Evolutionary conservation across 2,888 invertebrate genomes (phyloP).

Genomic region (Bombylius discolor): DNA sequence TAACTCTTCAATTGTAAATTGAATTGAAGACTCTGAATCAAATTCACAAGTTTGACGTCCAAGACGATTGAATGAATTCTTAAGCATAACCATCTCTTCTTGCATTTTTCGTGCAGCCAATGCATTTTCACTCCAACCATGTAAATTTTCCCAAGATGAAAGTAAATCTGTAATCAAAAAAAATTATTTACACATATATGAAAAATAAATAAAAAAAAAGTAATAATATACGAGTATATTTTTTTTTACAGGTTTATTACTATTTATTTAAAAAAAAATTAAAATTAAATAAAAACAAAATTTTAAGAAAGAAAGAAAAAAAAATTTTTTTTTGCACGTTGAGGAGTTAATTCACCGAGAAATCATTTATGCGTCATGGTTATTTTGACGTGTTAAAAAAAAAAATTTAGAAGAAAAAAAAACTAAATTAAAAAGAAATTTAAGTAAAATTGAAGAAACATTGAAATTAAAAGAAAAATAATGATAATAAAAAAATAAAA

Average conservation of each 20-base stretch:
- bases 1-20: constrained; percentile 33
- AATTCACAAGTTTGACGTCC: constrained; percentile 26
- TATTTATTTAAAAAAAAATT: too few species aligned
- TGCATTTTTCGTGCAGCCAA: constrained; percentile 35
- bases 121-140: constrained; percentile 38
- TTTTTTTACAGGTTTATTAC: too few species aligned
- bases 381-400: not conserved
- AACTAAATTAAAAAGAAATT: not conserved
- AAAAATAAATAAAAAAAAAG: constrained; percentile 3
- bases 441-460: too few species aligned
- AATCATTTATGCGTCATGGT: constrained; percentile 1
- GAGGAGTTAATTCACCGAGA: constrained; percentile 2
- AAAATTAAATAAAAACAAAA: too few species aligned
- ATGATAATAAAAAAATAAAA: too few species aligned
- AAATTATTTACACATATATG: too few species aligned
- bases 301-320: too few species aligned
- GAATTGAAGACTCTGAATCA: constrained; percentile 36
- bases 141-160: constrained; percentile 36
- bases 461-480: not conserved
- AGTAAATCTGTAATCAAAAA: constrained; percentile 29
- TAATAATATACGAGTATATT: not conserved
- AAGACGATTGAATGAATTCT: constrained; percentile 30
- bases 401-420: constrained; percentile 1
- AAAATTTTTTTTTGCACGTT: too few species aligned
- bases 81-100: constrained; percentile 36